These are phyloP conservation scores for Cotesia vestalis DNA, from an alignment of 1,140 invertebrate species.

Conservation along the genomic window DNA sequence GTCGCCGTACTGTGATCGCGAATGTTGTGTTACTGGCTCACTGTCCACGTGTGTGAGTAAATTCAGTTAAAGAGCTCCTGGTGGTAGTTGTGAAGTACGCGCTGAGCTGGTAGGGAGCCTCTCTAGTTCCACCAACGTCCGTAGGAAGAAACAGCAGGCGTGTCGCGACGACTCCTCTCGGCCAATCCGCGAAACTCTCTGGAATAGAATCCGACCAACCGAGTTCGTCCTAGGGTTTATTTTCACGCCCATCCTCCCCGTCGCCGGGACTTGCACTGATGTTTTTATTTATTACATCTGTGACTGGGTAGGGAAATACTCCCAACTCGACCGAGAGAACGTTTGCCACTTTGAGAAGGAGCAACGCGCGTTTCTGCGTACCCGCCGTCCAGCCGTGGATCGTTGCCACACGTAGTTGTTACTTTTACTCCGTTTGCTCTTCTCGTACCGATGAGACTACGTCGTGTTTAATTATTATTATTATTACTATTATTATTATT, in stretches of 20 bases:
- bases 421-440: conserved; percentile 39
- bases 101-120: conserved; percentile 35
- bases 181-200: conserved; percentile 12
- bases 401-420: conserved; percentile 28
- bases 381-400: conserved; percentile 35
- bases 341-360: conserved; percentile 68
- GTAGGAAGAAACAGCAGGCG: conserved; percentile 52
- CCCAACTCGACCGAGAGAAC: conserved; percentile 66
- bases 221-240: conserved; percentile 53
- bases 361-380: conserved; percentile 64
- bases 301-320: conserved; percentile 70
- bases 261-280: conserved; percentile 64
- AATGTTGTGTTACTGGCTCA: conserved; percentile 48
- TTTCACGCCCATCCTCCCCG: conserved; percentile 51
- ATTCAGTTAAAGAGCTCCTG: conserved; percentile 7
- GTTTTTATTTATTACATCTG: conserved; percentile 76
- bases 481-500: not conserved
- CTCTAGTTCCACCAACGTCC: conserved; percentile 40
- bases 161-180: conserved; percentile 34
- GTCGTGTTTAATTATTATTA: conserved; percentile 8
- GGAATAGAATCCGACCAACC: conserved; percentile 18
- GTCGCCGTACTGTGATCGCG: conserved; percentile 56
- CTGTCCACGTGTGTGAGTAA: conserved; percentile 48
- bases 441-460: conserved; percentile 33
- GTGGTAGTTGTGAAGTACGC: too few relatives aligned